A percentile compares a stretch with the other conserved stretches of the same genome.
These are phyloP conservation scores for Sceloporus tristichus DNA, from an alignment of 2,113 vertebrate genomes.

Conservation along the genomic window DNA sequence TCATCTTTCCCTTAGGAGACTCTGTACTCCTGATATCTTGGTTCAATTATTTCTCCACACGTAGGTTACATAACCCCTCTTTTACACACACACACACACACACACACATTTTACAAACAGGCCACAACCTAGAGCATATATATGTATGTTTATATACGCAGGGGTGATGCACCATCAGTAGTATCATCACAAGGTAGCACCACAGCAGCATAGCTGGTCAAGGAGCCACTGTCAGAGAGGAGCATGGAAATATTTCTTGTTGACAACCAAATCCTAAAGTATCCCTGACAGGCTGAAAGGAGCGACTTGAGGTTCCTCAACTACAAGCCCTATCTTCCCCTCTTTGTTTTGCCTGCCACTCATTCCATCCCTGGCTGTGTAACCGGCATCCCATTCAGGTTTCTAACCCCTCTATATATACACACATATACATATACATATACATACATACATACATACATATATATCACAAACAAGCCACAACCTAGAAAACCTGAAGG, in stretches of 20 bases:
- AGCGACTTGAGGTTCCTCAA: slow-evolving; percentile 7
- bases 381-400: slow-evolving; percentile 42
- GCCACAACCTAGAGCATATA: neutral
- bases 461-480: too few relatives aligned
- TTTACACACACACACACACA: neutral
- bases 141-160: neutral
- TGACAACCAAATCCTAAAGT: neutral
- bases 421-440: too few relatives aligned
- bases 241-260: neutral
- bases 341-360: slow-evolving; percentile 2
- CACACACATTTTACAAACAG: neutral
- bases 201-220: neutral
- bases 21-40: neutral
- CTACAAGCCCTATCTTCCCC: neutral
- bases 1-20: slow-evolving; percentile 2
- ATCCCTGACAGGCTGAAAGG: neutral
- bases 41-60: slow-evolving; percentile 48
- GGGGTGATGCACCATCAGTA: neutral
- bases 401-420: neutral
- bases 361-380: slow-evolving; percentile 5
- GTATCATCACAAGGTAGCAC: neutral
- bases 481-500: too few relatives aligned
- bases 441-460: too few relatives aligned
- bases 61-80: slow-evolving; percentile 58
- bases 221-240: neutral